Evolutionary conservation across 2,113 vertebrate species (phyloP).

Genomic region (Orcinus orca): DNA sequence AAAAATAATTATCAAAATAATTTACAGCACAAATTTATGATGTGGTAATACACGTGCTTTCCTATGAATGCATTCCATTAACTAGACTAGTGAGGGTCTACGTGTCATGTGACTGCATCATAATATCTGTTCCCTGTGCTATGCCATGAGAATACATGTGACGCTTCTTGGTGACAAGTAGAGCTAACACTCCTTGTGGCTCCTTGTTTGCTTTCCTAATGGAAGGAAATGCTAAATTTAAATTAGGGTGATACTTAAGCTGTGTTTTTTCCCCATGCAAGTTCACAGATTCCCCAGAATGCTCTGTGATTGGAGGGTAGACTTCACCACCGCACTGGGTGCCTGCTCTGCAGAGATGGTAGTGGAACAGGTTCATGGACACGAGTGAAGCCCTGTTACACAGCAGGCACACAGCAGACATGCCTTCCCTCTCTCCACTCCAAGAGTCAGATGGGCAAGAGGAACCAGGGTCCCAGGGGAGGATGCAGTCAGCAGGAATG

Average conservation of each 20-base stretch:
- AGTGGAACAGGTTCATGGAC: not conserved
- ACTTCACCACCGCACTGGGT: not conserved
- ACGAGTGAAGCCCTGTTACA: not conserved
- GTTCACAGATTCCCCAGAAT: not conserved
- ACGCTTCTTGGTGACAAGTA: not conserved
- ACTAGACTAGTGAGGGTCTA: not conserved
- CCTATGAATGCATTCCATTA: not conserved
- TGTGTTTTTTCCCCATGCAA: not conserved
- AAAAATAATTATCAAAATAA: not conserved
- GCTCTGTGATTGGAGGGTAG: not conserved
- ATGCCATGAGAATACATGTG: not conserved
- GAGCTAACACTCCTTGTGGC: rapidly evolving
- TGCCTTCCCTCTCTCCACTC: not conserved
- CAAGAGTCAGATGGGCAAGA: not conserved
- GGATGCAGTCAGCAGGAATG: too few species aligned
- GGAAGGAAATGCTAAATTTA: not conserved
- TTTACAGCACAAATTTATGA: not conserved
- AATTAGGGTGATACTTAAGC: not conserved
- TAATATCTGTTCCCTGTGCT: not conserved
- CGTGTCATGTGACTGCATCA: not conserved
- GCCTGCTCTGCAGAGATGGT: not conserved
- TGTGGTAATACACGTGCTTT: not conserved
- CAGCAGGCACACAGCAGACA: not conserved
- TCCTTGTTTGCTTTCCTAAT: not conserved
- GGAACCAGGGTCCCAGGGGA: not conserved